Base-by-base conservation (phyloP, 2,113 vertebrate genomes). In the Dicerorhinus sumatrensis region DNA sequence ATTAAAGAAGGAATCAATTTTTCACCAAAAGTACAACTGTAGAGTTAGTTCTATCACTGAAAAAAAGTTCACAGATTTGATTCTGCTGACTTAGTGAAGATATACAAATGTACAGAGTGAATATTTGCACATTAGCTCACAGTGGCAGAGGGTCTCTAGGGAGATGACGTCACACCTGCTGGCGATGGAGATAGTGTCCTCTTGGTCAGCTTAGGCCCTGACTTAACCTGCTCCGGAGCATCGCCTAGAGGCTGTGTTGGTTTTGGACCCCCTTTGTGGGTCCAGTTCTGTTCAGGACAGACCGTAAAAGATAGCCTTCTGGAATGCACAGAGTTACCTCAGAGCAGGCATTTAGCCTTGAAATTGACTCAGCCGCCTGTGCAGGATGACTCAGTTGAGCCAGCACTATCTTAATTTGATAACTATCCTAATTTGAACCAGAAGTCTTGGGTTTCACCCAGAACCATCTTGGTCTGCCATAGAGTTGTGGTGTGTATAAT, bases 21-120 rank as follows among this genome's bases (percentile, higher is more conserved):
- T 97, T 96, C 91, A 96, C 56, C 95, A 77, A 89, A 98, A 97
- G 92, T 97, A 70, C 82, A 97, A 93, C 93, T 97, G 72, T 76
- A 67, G 85, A 82, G n/a, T 97, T 87, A 1, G 0, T 94, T 92
- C 14, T 85, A 58, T 97, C 79, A 91, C 97, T 86, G 96, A 87
- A 95, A 95, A 60, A 86, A 91, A 8, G n/a, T 96, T 89, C 95
- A 94, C 85, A 85, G 70, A 58, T 58, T 79, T 93, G 96, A 77
- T 96, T 97, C 94, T 91, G 84, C 36, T 89, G 83, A 87, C 67
- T n/a, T 58, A 73, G 89, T 3, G 81, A 96, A 96, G 79, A 36
- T 65, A 86, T 67, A 75, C 60, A 91, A 72, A 91, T 89, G 91
- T 23, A 31, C 81, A 89, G 48, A 83, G 51, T 91, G 95, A 98